Conservation (phyloP, 2,113 vertebrate species). For the Dolichotis patagonum region DNA sequence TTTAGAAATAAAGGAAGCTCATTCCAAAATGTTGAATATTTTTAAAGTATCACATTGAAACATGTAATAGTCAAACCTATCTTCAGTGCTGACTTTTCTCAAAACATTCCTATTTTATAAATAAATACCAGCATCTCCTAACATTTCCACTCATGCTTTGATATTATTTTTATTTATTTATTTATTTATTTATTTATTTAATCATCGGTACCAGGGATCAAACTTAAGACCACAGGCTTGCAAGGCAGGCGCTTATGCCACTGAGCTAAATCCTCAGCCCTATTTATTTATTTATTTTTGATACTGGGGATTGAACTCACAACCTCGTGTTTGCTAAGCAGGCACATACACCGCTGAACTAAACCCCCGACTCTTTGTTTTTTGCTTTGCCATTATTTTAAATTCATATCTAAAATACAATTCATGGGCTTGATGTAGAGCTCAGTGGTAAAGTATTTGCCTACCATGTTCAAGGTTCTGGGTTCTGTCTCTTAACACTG, state of each 20-base stretch:
- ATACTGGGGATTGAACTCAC: too few species aligned
- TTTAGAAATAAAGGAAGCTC: conserved; percentile 26
- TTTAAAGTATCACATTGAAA: neutral
- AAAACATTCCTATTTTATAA: neutral
- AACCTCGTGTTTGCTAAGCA: too few species aligned
- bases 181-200: neutral
- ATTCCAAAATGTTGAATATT: conserved; percentile 38
- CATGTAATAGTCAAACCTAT: conserved; percentile 43
- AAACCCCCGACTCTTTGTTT: too few species aligned
- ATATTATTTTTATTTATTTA: neutral
- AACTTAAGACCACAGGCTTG: too few species aligned
- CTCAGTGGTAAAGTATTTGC: neutral
- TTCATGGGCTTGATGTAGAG: neutral
- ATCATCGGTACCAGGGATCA: too few species aligned
- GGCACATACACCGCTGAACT: too few species aligned
- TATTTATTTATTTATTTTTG: too few species aligned
- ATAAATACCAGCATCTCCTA: neutral
- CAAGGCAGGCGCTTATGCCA: too few species aligned
- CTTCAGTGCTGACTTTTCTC: conserved; percentile 22
- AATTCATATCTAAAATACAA: conserved; percentile 40
- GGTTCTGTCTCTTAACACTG: neutral
- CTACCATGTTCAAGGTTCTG: neutral
- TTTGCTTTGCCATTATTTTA: neutral
- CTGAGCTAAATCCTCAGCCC: too few species aligned
- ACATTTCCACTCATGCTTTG: neutral